Conservation (phyloP, 2,797 vertebrate genomes). For the Eidolon dupreanum region DNA sequence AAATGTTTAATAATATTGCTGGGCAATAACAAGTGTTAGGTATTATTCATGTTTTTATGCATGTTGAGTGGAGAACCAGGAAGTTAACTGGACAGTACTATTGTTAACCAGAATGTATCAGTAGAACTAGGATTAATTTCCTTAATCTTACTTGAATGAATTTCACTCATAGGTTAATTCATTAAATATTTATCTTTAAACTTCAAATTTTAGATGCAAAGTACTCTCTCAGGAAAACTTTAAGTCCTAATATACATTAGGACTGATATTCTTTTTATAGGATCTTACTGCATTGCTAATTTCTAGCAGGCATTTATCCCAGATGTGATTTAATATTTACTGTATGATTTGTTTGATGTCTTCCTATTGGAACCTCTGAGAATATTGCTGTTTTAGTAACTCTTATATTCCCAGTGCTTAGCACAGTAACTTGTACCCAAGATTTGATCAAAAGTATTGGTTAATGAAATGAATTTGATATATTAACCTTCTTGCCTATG, state of each 20-base stretch:
- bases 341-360: background rate
- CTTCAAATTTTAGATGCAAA: background rate
- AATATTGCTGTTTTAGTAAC: background rate
- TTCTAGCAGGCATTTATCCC: background rate
- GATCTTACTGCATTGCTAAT: background rate
- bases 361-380: background rate
- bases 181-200: background rate
- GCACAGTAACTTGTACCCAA: background rate
- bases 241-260: background rate
- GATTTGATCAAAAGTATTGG: background rate
- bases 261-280: background rate
- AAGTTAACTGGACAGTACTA: background rate
- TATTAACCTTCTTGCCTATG: background rate
- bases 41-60: background rate
- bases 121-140: background rate
- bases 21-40: background rate
- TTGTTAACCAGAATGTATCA: background rate
- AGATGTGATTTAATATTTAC: background rate
- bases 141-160: background rate
- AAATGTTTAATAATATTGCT: background rate
- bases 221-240: background rate
- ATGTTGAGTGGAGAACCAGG: background rate
- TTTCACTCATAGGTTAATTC: background rate
- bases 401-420: background rate
- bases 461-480: background rate